A percentile compares a stretch with the other conserved stretches of the same genome.
These are phyloP conservation scores for Vireo altiloquus DNA, from an alignment of 2,113 vertebrate genomes.

Conservation along the genomic window DNA sequence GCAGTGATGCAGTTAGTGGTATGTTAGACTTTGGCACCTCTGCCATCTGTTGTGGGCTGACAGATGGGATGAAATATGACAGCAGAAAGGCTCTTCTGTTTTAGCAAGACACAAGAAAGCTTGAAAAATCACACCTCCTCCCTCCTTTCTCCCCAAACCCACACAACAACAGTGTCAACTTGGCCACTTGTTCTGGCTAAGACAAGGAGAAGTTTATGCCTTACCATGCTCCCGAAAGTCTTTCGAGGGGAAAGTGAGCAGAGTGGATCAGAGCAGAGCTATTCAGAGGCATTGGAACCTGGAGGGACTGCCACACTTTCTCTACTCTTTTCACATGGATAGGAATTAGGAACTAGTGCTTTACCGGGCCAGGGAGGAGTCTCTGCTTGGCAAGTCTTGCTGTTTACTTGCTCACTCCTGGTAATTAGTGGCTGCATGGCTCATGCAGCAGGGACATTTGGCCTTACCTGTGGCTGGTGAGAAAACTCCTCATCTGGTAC, in stretches of 20 bases:
- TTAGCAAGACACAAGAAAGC: constrained; percentile 70
- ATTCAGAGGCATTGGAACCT: background rate
- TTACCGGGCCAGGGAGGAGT: background rate
- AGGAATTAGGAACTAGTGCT: background rate
- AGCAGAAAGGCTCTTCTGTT: constrained; percentile 75
- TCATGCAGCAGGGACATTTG: background rate
- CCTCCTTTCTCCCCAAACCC: constrained; percentile 59
- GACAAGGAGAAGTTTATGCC: constrained; percentile 51
- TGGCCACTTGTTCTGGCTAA: constrained; percentile 70
- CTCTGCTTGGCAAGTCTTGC: background rate
- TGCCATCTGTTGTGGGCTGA: constrained; percentile 74
- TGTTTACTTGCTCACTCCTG: background rate
- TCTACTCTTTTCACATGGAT: background rate
- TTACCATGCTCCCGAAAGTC: constrained; percentile 4
- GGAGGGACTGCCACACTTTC: background rate
- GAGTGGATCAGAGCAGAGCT: constrained; percentile 28
- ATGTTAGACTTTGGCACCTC: constrained; percentile 71
- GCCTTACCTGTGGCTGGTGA: constrained; percentile 52
- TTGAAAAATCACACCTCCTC: constrained; percentile 74
- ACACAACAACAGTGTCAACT: constrained; percentile 64
- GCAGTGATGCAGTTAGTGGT: constrained; percentile 39
- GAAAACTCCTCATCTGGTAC: constrained; percentile 33
- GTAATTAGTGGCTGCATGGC: background rate
- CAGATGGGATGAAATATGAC: constrained; percentile 75
- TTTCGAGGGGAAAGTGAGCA: constrained; percentile 46